Evolutionary conservation across 2,888 invertebrate genomes (phyloP).

Genomic region (Atethmia centrago): DNA sequence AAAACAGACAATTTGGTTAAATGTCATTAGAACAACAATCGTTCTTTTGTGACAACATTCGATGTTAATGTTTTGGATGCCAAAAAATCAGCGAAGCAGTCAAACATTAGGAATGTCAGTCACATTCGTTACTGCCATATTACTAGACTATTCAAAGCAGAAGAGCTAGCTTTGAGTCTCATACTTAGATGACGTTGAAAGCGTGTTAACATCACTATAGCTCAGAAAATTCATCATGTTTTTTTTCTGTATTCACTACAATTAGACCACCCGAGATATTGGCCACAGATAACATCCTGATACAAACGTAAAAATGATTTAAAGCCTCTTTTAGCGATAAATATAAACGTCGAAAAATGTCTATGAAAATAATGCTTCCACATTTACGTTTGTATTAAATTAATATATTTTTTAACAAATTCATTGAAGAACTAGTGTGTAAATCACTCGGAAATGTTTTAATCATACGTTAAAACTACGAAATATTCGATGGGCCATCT

Average conservation of each 20-base stretch:
- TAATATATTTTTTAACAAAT: slow-evolving; percentile 51
- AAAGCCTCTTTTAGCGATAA: slow-evolving; percentile 40
- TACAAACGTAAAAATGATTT: slow-evolving; percentile 43
- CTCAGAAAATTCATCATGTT: slow-evolving; percentile 4
- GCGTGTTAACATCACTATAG: neutral
- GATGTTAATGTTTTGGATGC: neutral
- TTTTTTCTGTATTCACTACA: neutral
- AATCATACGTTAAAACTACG: slow-evolving; percentile 68
- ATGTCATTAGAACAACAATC: neutral
- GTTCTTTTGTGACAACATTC: neutral
- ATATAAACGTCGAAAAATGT: slow-evolving; percentile 53
- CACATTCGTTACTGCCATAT: neutral
- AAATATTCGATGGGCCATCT: slow-evolving; percentile 69
- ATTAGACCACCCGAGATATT: slow-evolving; percentile 26
- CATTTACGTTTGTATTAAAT: slow-evolving; percentile 50
- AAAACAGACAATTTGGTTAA: slow-evolving; percentile 4
- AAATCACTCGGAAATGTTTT: slow-evolving; percentile 68
- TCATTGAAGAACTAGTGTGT: slow-evolving; percentile 60
- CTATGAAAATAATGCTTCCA: slow-evolving; percentile 35
- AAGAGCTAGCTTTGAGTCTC: neutral
- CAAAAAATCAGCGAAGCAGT: neutral
- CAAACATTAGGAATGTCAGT: neutral
- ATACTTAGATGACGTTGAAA: neutral
- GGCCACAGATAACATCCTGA: slow-evolving; percentile 5
- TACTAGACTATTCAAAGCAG: neutral